Evolutionary conservation across 2,888 invertebrate genomes (phyloP).

Genomic region (Podabrus alpinus): DNA sequence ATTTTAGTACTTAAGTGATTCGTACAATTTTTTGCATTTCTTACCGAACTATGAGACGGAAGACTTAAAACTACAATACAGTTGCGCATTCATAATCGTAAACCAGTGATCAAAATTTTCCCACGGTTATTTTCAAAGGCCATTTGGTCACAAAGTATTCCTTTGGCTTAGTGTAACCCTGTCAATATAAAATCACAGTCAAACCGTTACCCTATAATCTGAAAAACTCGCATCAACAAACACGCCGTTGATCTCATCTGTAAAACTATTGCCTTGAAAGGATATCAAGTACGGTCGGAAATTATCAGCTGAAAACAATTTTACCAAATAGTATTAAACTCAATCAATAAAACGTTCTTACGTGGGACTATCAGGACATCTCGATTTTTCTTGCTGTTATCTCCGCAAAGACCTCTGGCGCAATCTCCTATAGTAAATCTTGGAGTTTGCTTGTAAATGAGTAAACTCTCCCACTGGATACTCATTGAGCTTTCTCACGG

Average conservation of each 20-base stretch:
- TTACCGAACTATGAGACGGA: constrained; percentile 81
- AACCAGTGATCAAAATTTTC: constrained; percentile 97
- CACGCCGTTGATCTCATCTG: constrained; percentile 98
- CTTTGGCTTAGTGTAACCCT: constrained; percentile 90
- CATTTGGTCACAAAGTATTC: constrained; percentile 99
- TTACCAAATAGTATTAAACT: constrained; percentile 19
- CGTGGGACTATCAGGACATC: constrained; percentile 94
- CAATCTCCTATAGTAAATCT: constrained; percentile 97
- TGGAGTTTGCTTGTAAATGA: constrained; percentile 93
- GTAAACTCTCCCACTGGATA: constrained; percentile 93
- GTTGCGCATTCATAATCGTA: constrained; percentile 98
- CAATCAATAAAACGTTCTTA: constrained; percentile 60
- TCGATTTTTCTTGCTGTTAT: constrained; percentile 96
- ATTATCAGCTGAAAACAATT: constrained; percentile 80
- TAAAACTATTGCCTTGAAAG: constrained; percentile 95
- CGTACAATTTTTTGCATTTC: constrained; percentile 44
- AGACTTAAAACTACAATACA: constrained; percentile 90
- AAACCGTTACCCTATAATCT: not conserved
- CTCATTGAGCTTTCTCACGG: constrained; percentile 85
- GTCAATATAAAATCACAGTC: constrained; percentile 28
- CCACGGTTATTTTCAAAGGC: constrained; percentile 90
- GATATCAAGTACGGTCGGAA: constrained; percentile 97
- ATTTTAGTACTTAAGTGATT: not conserved
- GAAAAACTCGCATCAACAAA: constrained; percentile 88
- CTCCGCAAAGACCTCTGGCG: constrained; percentile 96